phyloP scores from a whole-genome alignment of 2,797 vertebrate genomes.

The Poeciliopsis infans region DNA sequence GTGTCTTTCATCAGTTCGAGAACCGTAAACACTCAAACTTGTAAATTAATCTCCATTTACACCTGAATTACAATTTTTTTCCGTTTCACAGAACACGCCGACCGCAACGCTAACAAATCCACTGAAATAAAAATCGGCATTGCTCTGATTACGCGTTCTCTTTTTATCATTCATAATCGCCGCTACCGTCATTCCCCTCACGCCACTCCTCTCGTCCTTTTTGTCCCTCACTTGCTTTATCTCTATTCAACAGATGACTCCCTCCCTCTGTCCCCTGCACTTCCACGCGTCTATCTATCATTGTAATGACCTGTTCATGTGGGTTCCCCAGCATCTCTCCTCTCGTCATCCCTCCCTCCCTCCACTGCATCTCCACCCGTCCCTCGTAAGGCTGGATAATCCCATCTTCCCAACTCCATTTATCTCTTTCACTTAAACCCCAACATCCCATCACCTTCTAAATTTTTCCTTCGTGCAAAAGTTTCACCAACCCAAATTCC shows the following conservation, averaged over 20 bases:
- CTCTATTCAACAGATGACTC: conserved; percentile 42
- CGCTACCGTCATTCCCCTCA: conserved; percentile 5
- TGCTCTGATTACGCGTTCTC: background rate
- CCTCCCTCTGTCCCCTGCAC: conserved; percentile 33
- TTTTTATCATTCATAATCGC: conserved; percentile 15
- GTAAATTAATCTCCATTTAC: background rate
- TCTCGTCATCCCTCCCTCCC: conserved; percentile 50
- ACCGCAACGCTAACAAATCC: background rate
- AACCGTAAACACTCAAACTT: conserved; percentile 6
- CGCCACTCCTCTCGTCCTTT: conserved; percentile 6
- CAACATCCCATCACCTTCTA: conserved; percentile 9
- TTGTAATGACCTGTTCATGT: conserved; percentile 61
- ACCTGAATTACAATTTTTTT: background rate
- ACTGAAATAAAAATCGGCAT: background rate
- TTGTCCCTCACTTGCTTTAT: conserved; percentile 29
- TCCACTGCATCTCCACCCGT: conserved; percentile 37
- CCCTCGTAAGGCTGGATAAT: conserved; percentile 46
- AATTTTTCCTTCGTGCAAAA: conserved; percentile 1
- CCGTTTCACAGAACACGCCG: background rate
- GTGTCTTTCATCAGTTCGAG: background rate
- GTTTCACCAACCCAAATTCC: conserved; percentile 9
- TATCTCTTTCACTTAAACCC: conserved; percentile 36
- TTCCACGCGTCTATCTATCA: conserved; percentile 60
- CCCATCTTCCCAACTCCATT: conserved; percentile 49
- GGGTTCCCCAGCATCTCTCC: conserved; percentile 42